These are phyloP conservation scores for Nautilus pompilius DNA, from an alignment of 1,140 invertebrate species.

Conservation along the genomic window DNA sequence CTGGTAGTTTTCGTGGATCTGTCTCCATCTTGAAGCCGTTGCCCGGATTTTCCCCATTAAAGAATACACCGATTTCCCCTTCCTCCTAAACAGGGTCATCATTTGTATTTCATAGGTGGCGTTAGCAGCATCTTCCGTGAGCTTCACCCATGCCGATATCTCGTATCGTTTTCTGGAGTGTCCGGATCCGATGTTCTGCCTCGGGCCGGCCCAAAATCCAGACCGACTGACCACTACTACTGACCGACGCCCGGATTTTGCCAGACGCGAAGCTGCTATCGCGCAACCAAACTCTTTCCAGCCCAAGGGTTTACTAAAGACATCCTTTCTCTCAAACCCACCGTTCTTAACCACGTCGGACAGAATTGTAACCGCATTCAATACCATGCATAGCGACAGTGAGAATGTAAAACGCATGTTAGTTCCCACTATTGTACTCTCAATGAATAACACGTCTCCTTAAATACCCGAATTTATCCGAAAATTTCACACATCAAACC, in stretches of 20 bases:
- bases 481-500: no score
- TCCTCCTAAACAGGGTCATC: not conserved
- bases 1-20: not conserved
- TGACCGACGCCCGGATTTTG: not conserved
- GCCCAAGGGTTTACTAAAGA: not conserved
- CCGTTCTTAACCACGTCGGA: no score
- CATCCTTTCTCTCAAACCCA: not conserved
- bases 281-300: not conserved
- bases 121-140: not conserved
- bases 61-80: not conserved
- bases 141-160: not conserved
- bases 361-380: no score
- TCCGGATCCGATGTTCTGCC: not conserved
- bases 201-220: not conserved
- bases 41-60: not conserved
- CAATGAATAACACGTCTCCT: no score
- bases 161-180: not conserved
- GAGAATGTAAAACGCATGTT: no score
- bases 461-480: no score
- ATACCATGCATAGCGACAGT: no score
- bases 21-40: not conserved
- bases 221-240: not conserved
- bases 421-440: no score
- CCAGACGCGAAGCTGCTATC: not conserved
- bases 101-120: not conserved